Percentiles rank a stretch among this genome's conserved stretches.
These are phyloP conservation scores for Halichoerus grypus DNA, from an alignment of 2,113 vertebrate genomes.

Conservation along the genomic window DNA sequence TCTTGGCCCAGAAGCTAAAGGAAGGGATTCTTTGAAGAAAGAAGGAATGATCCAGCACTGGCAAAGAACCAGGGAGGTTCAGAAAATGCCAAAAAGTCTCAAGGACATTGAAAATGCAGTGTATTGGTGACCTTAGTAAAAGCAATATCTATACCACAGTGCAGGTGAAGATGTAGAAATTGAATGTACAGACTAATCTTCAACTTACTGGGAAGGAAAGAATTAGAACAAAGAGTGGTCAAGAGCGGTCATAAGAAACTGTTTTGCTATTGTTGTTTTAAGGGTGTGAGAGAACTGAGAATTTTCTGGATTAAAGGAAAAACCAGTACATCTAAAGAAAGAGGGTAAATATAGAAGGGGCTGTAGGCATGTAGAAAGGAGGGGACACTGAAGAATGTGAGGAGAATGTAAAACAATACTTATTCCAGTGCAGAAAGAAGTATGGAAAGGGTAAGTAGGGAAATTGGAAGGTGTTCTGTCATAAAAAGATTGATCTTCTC, in stretches of 20 bases:
- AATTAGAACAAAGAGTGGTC: neutral
- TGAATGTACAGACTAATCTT: neutral
- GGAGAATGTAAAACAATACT: neutral
- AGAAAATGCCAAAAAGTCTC: neutral
- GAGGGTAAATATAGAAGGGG: rapidly evolving
- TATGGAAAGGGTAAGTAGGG: neutral
- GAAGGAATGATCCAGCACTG: too few species aligned
- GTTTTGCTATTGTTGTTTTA: neutral
- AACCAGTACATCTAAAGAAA: neutral
- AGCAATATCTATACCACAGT: neutral
- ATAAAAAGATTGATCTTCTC: neutral
- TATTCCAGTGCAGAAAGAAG: neutral
- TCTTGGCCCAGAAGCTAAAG: neutral
- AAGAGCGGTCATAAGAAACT: neutral
- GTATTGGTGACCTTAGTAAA: neutral
- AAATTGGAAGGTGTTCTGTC: neutral
- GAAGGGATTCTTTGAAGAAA: neutral
- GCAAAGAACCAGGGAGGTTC: neutral
- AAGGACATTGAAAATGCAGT: neutral
- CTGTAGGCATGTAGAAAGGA: neutral
- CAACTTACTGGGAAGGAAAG: neutral
- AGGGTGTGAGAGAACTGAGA: neutral
- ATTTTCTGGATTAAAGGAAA: neutral
- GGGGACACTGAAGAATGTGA: neutral
- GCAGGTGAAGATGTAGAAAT: neutral